Base-by-base conservation (phyloP, 2,888 invertebrate genomes). In the Antitype chi region DNA sequence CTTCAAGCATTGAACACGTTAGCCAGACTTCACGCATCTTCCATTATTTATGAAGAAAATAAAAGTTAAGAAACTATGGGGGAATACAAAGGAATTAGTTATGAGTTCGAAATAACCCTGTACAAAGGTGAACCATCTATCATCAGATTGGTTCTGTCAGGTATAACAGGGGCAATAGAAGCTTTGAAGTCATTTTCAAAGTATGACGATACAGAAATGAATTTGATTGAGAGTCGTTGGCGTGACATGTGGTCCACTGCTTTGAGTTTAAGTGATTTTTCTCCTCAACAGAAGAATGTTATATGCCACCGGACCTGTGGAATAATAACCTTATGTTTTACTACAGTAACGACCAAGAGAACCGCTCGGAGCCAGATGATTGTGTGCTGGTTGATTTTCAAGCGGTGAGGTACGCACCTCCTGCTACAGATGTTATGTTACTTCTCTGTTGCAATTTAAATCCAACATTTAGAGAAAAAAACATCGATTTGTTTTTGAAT, bases 311-410 rank as follows among this genome's bases (percentile, higher is more conserved):
- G 97, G 97, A 97, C 93, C 91, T 97, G 11, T 98, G 97, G 97
- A 96, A 97, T 63, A 97, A 97, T 86, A 98, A 98, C 88, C 90
- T 97, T 15, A 94, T 98, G 94, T 97, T 97, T 85, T 95, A 93
- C 82, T 97, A 96, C 76, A 88, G 89, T 66, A 82, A 85, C 43
- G 78, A 70, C 13, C 86, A 86, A 67, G 82, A 93, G 11, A 78
- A 78, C 23, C 63, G 20, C 11, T 53, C 49, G 28, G 90, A 89
- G 53, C 97, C 97, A 1, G 94, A 97, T 4, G 96, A 97, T 49
- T 97, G 98, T 85, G 90, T 97, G 53, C 90, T 98, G 17, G 97
- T 98, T 4, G 98, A 98, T 91, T 98, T 97, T 88, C 98, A 98
- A 92, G 95, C 98, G 70, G 94, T 97, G 0, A 96, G 97, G 47